phyloP scores from a whole-genome alignment of 1,140 invertebrate genomes.

The Archegozetes longisetosus region DNA sequence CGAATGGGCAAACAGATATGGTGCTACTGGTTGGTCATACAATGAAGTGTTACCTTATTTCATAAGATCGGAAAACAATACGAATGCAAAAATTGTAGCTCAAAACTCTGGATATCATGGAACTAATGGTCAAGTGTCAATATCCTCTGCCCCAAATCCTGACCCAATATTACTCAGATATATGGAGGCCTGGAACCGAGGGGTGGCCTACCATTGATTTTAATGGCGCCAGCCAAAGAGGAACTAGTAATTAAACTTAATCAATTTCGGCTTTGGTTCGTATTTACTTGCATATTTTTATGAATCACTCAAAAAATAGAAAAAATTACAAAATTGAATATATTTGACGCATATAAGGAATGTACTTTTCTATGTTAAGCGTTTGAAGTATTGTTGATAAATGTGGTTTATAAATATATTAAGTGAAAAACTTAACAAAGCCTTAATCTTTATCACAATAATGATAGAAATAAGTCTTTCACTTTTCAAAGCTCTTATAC shows the following conservation, averaged over 20 bases:
- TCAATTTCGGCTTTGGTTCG: neutral
- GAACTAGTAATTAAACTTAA: conserved; percentile 7
- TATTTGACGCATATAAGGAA: too few relatives aligned
- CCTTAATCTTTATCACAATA: too few relatives aligned
- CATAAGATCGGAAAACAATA: conserved; percentile 71
- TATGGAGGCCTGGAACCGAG: conserved; percentile 26
- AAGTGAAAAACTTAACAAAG: too few relatives aligned
- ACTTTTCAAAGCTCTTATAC: conserved; percentile 1
- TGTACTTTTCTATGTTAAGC: too few relatives aligned
- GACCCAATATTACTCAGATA: conserved; percentile 62
- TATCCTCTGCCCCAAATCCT: conserved; percentile 63
- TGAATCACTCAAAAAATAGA: neutral
- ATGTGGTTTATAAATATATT: too few relatives aligned
- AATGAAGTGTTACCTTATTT: conserved; percentile 72
- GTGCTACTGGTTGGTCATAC: conserved; percentile 81
- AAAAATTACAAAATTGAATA: too few relatives aligned
- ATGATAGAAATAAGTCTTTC: too few relatives aligned
- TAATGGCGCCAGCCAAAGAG: conserved; percentile 52
- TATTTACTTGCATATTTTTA: neutral
- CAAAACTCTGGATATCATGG: conserved; percentile 45
- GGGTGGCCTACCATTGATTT: conserved; percentile 48
- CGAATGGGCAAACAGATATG: conserved; percentile 59
- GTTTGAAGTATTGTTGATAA: too few relatives aligned
- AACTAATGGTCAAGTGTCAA: conserved; percentile 60
- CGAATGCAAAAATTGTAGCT: conserved; percentile 41